phyloP scores from a whole-genome alignment of 1,140 invertebrate genomes.

The Fragariocoptes setiger region DNA sequence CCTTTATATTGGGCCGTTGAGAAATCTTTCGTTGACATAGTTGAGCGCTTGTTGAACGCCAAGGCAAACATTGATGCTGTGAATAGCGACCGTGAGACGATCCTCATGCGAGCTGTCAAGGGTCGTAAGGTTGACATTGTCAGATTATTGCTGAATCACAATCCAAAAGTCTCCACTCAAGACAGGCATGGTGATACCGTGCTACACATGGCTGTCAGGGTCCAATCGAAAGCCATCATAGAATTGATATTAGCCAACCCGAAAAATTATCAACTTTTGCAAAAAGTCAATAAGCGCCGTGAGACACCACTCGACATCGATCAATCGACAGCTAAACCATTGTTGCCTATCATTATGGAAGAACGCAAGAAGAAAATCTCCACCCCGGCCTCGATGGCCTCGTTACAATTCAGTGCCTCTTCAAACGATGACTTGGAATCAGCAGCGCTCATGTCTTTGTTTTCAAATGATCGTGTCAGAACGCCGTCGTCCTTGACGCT shows the following conservation, averaged over 20 bases:
- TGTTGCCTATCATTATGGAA: too few species aligned
- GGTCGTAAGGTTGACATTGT: conserved; percentile 33
- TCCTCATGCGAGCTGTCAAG: conserved; percentile 4
- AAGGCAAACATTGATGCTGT: conserved; percentile 75
- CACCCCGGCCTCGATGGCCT: too few species aligned
- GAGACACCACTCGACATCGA: conserved; percentile 88
- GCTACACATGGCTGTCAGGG: conserved; percentile 84
- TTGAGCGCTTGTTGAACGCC: conserved; percentile 48
- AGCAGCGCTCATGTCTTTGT: too few species aligned
- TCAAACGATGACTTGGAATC: too few species aligned
- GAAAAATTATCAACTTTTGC: conserved; percentile 75
- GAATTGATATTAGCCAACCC: conserved; percentile 78
- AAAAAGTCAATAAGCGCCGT: conserved; percentile 67
- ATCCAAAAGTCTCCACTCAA: conserved; percentile 32
- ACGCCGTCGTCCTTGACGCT: too few species aligned
- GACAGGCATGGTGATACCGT: conserved; percentile 52
- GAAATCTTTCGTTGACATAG: conserved; percentile 56
- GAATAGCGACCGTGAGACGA: conserved; percentile 29
- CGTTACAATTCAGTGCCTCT: too few species aligned
- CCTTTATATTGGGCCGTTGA: conserved; percentile 87
- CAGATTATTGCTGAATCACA: conserved; percentile 47
- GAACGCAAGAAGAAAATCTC: too few species aligned
- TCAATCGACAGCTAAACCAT: too few species aligned
- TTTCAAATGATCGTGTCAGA: too few species aligned
- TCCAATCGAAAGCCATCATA: conserved; percentile 54